These are phyloP conservation scores for Gymnobelideus leadbeateri DNA, from an alignment of 2,113 vertebrate species.

Conservation along the genomic window DNA sequence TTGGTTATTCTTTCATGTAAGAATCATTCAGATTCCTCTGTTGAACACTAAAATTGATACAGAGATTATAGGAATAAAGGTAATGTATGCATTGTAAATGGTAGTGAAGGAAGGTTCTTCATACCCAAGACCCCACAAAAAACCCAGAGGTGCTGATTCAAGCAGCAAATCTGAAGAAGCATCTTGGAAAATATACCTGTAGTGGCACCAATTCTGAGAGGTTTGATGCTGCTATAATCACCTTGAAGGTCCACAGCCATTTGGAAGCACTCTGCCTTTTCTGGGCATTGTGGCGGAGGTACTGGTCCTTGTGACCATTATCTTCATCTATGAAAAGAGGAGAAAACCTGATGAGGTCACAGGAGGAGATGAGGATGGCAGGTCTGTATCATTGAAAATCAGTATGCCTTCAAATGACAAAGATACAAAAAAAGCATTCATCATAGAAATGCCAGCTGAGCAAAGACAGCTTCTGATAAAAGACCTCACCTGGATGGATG, in stretches of 20 bases:
- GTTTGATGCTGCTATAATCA: background rate
- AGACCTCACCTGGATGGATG: background rate
- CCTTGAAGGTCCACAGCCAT: constrained; percentile 92
- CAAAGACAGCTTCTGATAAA: background rate
- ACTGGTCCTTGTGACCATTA: constrained; percentile 94
- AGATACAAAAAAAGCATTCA: too few relatives aligned
- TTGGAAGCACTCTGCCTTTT: constrained; percentile 96
- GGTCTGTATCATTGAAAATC: too few relatives aligned
- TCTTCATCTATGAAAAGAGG: constrained; percentile 98
- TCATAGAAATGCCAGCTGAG: too few relatives aligned
- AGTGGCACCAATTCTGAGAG: constrained; percentile 79
- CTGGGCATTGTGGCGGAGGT: constrained; percentile 97
- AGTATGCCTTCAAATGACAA: too few relatives aligned
- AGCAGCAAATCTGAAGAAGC: constrained; percentile 82
- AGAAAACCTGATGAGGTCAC: constrained; percentile 93
- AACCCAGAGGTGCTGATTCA: constrained; percentile 87
- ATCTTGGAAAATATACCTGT: constrained; percentile 89
- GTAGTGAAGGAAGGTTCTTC: constrained; percentile 81
- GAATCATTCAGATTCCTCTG: constrained; percentile 83
- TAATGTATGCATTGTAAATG: constrained; percentile 81
- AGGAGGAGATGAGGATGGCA: constrained; percentile 85
- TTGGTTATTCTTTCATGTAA: constrained; percentile 85
- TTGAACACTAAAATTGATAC: constrained; percentile 80
- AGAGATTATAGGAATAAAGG: background rate
- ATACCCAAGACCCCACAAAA: constrained; percentile 82